Evolutionary conservation across 2,888 invertebrate genomes (phyloP), one percentile per base, ranked within the genome.

Genomic region (Drosophila monieri): DNA sequence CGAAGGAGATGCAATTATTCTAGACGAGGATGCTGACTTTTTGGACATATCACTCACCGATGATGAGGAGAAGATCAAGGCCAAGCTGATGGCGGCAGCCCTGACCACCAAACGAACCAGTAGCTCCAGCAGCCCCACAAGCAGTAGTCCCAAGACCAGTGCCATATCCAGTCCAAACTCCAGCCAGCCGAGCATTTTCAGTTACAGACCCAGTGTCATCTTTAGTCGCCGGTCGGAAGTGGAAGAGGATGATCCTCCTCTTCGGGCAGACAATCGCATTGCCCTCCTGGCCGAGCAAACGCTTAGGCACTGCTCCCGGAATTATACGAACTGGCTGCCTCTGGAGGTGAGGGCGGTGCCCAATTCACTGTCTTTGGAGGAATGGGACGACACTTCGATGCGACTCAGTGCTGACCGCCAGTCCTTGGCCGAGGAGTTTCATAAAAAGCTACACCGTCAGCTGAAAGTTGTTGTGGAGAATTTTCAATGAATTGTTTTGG

Each of bases 161-260:
- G 32, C 43, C 21, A 23, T 23, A 3, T 23, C 21, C 6, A 54
- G 62, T n/a, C 55, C 55, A 32, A 49, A 53, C 14, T 58, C 43
- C 37, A 30, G 12, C 10, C 35, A 46, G 51, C 35, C 27, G 15
- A 58, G 56, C 21, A 54, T 58, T 10, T 6, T 14, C 2, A 74
- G 48, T 49, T 77, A 74, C 32, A 64, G 46, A 57, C 72, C 85
- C 6, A 81, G 77, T 5, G 71, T 49, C 6, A 56, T 56, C 14
- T 80, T 77, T 55, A 49, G 56, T 27, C 77, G 80, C 3, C 85
- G 80, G 23, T 65, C 68, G 0, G 54, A 66, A 1, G 51, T 49
- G 10, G 44, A 39, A 6, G 51, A 49, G 14, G 30, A 41, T 0
- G 43, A 48, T 14, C 15, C 57, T 5, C n/a, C 27, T 6, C 47